Evolutionary conservation across 2,113 vertebrate genomes (phyloP), one percentile per base, ranked within the genome.

Genomic region (Delphinus delphis): DNA sequence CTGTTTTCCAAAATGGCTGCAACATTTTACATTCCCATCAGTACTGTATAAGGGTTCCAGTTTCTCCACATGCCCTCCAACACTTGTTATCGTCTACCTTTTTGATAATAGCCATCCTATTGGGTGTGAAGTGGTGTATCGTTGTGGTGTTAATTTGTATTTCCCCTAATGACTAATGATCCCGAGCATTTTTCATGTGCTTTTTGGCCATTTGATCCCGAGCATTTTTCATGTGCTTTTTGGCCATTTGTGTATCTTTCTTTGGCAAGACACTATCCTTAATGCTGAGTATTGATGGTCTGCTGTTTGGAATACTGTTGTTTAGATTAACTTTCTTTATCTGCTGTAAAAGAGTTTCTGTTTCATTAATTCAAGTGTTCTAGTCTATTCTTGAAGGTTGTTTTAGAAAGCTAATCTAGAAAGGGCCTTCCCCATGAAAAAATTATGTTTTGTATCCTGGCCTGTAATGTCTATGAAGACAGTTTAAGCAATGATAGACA

Each of bases 311-410:
- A 63, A 79, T 82, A 12, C 53, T 93, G 0, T 83, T 95, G 53
- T 76, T 74, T 73, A 74, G 23, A 44, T 84, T 41, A 67, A 58
- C 23, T 71, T 90, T 53, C 28, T 71, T 93, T 53, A 63, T 71
- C 31, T 92, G 53, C 55, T 50, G 55, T 86, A 65, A 89, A 84
- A 82, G 38, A 38, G 28, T 38, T 91, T 93, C 93, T 88, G 58
- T n/a, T 85, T 67, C 36, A 33, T 87, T 90, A 73, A 71, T 88
- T 96, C 14, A 95, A 31, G 84, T 77, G 28, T 96, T 88, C 80
- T 96, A 83, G 60, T 77, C 33, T 97, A 2, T 91, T 89, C 2
- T 92, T 93, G 33, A 93, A 97, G n/a, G 70, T 71, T 58, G 5
- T 96, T 82, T 92, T 89, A 87, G 71, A 95, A 84, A 95, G 23